phyloP scores from a whole-genome alignment of 2,797 vertebrate species.

The Smutsia gigantea region DNA sequence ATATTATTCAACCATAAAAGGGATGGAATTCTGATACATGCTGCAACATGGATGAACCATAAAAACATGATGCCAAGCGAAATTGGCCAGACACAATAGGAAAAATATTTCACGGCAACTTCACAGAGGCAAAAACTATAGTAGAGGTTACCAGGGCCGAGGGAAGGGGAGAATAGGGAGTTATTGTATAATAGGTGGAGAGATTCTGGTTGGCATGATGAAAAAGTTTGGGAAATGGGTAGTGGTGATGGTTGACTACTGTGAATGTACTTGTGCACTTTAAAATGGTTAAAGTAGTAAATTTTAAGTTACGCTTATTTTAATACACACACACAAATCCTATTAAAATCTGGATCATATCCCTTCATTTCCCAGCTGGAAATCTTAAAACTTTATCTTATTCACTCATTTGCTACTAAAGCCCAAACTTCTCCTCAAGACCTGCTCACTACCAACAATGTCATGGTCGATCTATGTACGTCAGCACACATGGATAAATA shows the following conservation, averaged over 20 bases:
- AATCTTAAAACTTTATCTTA: constrained; percentile 27
- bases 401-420: constrained; percentile 5
- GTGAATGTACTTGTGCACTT: neutral
- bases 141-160: neutral
- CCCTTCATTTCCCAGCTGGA: constrained; percentile 14
- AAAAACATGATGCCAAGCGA: neutral
- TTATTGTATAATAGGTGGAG: neutral
- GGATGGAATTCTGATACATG: neutral
- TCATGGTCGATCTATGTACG: neutral
- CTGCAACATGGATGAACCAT: neutral
- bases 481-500: neutral
- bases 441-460: neutral
- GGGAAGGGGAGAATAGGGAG: neutral
- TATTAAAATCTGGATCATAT: neutral
- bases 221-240: neutral
- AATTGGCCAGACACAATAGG: neutral
- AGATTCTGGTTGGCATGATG: neutral
- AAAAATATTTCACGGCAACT: neutral
- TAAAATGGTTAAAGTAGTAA: neutral
- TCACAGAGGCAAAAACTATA: neutral
- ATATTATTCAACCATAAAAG: constrained; percentile 47
- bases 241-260: neutral
- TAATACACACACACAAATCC: neutral
- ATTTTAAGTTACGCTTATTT: neutral
- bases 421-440: constrained; percentile 20